Evolutionary conservation across 2,797 vertebrate genomes (phyloP), one percentile per base, ranked within the genome.

Genomic region (Semaprochilodus insignis): DNA sequence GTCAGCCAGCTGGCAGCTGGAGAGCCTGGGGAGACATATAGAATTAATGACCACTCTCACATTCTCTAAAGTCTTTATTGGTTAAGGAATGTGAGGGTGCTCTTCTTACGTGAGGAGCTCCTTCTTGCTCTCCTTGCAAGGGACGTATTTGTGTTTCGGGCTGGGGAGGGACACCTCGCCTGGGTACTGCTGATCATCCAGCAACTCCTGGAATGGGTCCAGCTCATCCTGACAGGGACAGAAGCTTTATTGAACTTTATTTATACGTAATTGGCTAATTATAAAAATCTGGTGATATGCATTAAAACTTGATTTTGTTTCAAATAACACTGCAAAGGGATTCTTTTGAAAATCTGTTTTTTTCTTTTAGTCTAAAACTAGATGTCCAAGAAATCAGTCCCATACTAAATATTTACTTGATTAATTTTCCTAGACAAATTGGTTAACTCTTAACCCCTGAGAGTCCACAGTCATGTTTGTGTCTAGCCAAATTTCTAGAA

Each of bases 111-210:
- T 97, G 94, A 99, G 95, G 85, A 99, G 96, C 90, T 99, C 97
- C 94, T 99, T 99, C 94, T 99, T 99, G 95, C 94, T 92, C 89
- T 99, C 98, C 94, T 99, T 99, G 94, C 97, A 99, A 88, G 96
- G 91, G 52, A 95, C 93, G 91, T 96, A 98, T 93, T 97, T 99
- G 93, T 97, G 97, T 91, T 99, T 99, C 88, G 98, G 97, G 88
- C 97, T 99, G 78, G 97, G 96, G 88, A 96, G 95, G 87, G 95
- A 94, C 87, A 98, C 96, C 89, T 99, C 97, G 63, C 95, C 92
- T 0, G 96, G 95, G 89, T 97, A 99, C 88, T 95, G 94, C 91
- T 96, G 95, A 87, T 99, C 97, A 70, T 99, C 98, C 84, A 99
- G 93, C 11, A 97, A 95, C 85, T 99, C 98, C 91, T 97, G 97